Percentiles rank a stretch among this genome's conserved stretches.
Conservation (phyloP, 2,888 invertebrate genomes). For the Cinara cedri region DNA sequence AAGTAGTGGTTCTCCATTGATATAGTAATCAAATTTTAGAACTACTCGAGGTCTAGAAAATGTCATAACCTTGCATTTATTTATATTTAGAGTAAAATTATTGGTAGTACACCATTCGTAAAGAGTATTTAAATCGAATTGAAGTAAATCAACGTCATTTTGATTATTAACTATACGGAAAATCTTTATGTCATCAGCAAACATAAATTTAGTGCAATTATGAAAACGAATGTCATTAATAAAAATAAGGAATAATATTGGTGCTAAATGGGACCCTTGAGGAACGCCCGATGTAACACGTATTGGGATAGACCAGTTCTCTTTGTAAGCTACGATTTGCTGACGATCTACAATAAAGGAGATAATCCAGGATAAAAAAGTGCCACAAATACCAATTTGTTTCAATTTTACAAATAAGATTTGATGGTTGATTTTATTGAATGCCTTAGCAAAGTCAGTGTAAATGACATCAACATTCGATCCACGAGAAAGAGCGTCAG, state of each 20-base stretch:
- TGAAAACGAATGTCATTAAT: slow-evolving; percentile 10
- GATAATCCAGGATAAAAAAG: slow-evolving; percentile 7
- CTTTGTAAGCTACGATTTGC: slow-evolving; percentile 7
- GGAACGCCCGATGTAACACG: slow-evolving; percentile 23
- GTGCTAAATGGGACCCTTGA: slow-evolving; percentile 27
- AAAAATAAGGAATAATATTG: slow-evolving; percentile 26
- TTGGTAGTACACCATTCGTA: neutral
- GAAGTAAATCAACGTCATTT: neutral
- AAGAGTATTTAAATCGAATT: neutral
- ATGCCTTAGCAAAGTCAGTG: neutral
- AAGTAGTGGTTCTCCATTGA: too few species aligned
- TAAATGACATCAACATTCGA: slow-evolving; percentile 9
- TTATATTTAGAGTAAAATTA: slow-evolving; percentile 10
- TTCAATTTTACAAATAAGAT: slow-evolving; percentile 8
- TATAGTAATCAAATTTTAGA: too few species aligned
- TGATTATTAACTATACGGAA: neutral
- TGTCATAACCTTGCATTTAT: too few species aligned
- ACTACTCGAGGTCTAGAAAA: too few species aligned
- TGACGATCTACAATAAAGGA: slow-evolving; percentile 7
- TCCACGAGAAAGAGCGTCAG: too few species aligned
- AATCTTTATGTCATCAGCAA: neutral
- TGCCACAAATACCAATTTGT: neutral
- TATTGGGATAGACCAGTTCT: slow-evolving; percentile 4
- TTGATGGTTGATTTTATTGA: slow-evolving; percentile 3
- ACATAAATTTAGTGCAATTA: slow-evolving; percentile 21